phyloP scores from a whole-genome alignment of 2,113 vertebrate species.

The Engystomops pustulosus region DNA sequence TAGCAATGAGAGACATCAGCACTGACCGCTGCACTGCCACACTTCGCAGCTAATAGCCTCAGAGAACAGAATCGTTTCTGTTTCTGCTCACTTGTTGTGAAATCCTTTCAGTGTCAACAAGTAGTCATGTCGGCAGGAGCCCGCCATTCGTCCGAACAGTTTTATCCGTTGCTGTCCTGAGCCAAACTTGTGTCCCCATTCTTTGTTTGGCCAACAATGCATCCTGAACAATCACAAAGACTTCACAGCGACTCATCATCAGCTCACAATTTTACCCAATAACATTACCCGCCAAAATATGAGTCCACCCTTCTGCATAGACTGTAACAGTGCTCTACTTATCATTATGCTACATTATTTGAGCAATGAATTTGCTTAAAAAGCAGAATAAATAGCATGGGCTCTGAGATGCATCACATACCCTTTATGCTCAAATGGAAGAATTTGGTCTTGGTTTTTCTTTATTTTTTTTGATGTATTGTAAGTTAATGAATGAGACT shows the following conservation, averaged over 20 bases:
- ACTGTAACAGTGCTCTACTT: slow-evolving; percentile 1
- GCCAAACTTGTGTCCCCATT: slow-evolving; percentile 85
- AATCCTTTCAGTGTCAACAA: slow-evolving; percentile 83
- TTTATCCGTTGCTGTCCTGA: slow-evolving; percentile 95
- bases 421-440: neutral
- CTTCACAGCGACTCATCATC: slow-evolving; percentile 98
- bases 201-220: slow-evolving; percentile 89
- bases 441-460: neutral
- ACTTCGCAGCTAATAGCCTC: slow-evolving; percentile 87
- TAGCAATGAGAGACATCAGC: slow-evolving; percentile 80
- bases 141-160: slow-evolving; percentile 80
- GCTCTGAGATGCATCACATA: neutral
- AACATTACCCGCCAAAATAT: slow-evolving; percentile 77
- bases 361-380: neutral
- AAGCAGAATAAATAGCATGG: neutral
- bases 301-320: slow-evolving; percentile 61
- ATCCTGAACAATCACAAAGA: slow-evolving; percentile 97
- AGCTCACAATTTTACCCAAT: slow-evolving; percentile 73
- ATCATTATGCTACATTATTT: slow-evolving; percentile 21
- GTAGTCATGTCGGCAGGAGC: slow-evolving; percentile 83
- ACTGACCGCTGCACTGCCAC: slow-evolving; percentile 85
- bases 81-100: slow-evolving; percentile 91
- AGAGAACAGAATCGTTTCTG: slow-evolving; percentile 82
- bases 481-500: neutral
- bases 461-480: neutral